A percentile compares a stretch with the other conserved stretches of the same genome.
Conservation (phyloP, 2,113 vertebrate species). For the Aspidoscelis tigris region DNA sequence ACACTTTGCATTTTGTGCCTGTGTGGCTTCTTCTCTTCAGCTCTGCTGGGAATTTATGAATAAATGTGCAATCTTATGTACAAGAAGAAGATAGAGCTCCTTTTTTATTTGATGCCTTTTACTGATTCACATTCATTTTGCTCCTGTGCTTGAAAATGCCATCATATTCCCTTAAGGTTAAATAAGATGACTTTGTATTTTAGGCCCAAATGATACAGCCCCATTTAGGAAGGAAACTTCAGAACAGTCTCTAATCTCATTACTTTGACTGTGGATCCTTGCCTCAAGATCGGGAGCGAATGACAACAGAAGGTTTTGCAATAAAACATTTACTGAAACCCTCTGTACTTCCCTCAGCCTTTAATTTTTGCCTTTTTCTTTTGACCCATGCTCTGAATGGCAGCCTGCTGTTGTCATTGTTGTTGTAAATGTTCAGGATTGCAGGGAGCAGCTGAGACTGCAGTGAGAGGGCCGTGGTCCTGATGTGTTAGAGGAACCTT, state of each 20-base stretch:
- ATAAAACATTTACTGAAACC: constrained; percentile 66
- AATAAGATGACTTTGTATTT: constrained; percentile 38
- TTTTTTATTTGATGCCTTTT: constrained; percentile 14
- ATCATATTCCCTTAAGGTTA: constrained; percentile 12
- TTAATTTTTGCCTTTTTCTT: constrained; percentile 64
- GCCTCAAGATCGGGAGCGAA: constrained; percentile 60
- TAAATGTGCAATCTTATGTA: constrained; percentile 23
- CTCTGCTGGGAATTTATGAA: constrained; percentile 34
- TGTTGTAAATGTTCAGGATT: constrained; percentile 59
- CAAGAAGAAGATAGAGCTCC: not conserved
- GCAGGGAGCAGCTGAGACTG: constrained; percentile 44
- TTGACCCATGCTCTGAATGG: constrained; percentile 53
- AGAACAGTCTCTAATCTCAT: constrained; percentile 48
- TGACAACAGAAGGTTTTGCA: constrained; percentile 57
- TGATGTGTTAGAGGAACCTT: constrained; percentile 59
- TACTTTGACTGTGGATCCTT: constrained; percentile 58
- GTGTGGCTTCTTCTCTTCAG: constrained; percentile 38
- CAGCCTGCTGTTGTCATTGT: constrained; percentile 59
- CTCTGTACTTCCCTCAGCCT: constrained; percentile 59
- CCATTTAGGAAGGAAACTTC: constrained; percentile 55
- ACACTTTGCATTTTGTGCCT: not conserved
- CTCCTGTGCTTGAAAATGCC: constrained; percentile 40
- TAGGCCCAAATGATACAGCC: constrained; percentile 23
- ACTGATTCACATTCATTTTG: constrained; percentile 29
- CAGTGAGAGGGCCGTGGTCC: not conserved